Conservation (phyloP, 2,797 vertebrate genomes). For the Eulemur mongoz region DNA sequence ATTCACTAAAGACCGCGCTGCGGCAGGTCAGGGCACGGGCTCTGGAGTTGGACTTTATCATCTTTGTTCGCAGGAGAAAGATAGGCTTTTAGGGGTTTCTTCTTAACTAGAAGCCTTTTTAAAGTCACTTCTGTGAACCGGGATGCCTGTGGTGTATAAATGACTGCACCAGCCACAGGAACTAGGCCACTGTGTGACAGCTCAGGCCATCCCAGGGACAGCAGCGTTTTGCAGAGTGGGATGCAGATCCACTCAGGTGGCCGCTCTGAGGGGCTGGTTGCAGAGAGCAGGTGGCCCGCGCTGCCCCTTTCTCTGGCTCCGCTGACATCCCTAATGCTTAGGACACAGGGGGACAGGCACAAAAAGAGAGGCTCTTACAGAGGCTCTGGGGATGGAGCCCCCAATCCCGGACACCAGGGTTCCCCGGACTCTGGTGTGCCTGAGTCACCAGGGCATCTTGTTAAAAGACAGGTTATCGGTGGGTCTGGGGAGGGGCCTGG, state of each 20-base stretch:
- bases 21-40: rapidly evolving
- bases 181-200: background rate
- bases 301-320: background rate
- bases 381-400: too few species aligned
- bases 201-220: rapidly evolving
- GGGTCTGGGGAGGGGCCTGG: background rate
- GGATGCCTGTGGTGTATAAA: background rate
- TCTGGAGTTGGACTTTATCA: rapidly evolving
- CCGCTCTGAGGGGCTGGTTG: too few species aligned
- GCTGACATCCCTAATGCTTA: background rate
- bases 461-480: background rate
- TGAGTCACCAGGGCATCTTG: background rate
- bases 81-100: background rate
- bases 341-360: background rate
- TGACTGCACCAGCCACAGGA: background rate
- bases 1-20: rapidly evolving
- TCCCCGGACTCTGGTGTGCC: background rate
- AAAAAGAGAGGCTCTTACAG: rapidly evolving
- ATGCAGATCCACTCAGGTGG: rapidly evolving
- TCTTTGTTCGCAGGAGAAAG: background rate
- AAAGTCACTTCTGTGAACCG: background rate
- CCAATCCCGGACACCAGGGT: background rate
- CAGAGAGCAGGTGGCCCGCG: background rate
- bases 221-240: background rate
- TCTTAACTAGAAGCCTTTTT: background rate